Percentiles rank a stretch among this genome's conserved stretches.
Conservation (phyloP, 2,797 vertebrate genomes). For the Xenentodon cancila region DNA sequence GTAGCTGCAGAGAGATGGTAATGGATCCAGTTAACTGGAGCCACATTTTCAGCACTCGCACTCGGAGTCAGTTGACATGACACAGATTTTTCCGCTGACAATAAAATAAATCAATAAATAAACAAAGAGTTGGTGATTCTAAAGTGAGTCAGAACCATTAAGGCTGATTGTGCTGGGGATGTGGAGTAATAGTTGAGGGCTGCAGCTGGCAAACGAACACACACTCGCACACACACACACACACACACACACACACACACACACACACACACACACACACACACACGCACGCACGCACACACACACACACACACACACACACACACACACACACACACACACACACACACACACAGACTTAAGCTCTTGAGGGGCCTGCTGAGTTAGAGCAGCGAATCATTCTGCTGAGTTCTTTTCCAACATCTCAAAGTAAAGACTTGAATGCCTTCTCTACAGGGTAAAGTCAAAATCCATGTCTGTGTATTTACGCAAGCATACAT, state of each 20-base stretch:
- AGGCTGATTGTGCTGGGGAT: slow-evolving; percentile 22
- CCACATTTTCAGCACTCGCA: slow-evolving; percentile 59
- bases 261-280: slow-evolving; percentile 6
- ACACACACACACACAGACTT: background rate
- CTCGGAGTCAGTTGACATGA: slow-evolving; percentile 51
- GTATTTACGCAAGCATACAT: slow-evolving; percentile 36
- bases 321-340: background rate
- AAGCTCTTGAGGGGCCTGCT: slow-evolving; percentile 6
- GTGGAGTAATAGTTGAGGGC: slow-evolving; percentile 36
- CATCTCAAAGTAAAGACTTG: slow-evolving; percentile 18
- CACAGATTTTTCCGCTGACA: slow-evolving; percentile 73
- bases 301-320: background rate
- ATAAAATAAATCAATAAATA: slow-evolving; percentile 70
- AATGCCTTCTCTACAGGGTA: slow-evolving; percentile 2
- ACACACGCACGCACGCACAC: background rate
- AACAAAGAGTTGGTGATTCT: slow-evolving; percentile 45
- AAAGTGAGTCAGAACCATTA: slow-evolving; percentile 63
- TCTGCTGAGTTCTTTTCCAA: slow-evolving; percentile 27
- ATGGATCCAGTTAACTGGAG: slow-evolving; percentile 60
- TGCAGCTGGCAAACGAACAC: slow-evolving; percentile 48
- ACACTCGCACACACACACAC: background rate
- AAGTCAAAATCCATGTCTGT: slow-evolving; percentile 20
- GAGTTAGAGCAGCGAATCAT: slow-evolving; percentile 20
- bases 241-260: background rate
- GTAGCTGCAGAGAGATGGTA: slow-evolving; percentile 41